Percentiles rank a stretch among this genome's conserved stretches.
phyloP scores from a whole-genome alignment of 1,140 invertebrate genomes.

The Leguminivora glycinivorella region DNA sequence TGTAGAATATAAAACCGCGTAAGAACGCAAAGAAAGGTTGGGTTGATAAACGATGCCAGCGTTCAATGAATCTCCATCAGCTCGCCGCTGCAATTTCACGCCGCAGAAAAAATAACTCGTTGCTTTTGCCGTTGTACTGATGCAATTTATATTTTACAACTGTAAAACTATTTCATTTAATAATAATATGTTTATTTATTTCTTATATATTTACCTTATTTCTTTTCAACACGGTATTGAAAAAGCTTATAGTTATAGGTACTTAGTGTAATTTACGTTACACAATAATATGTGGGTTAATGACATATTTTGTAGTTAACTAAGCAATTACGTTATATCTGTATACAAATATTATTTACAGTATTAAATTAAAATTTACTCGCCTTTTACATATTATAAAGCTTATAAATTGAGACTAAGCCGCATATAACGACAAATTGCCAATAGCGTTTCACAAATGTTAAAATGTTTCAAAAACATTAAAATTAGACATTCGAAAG shows the following conservation, averaged over 20 bases:
- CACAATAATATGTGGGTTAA: too few species aligned
- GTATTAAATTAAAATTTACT: too few species aligned
- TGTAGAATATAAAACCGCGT: constrained; percentile 59
- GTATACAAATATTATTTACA: too few species aligned
- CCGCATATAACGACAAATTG: neutral
- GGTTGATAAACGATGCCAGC: constrained; percentile 66
- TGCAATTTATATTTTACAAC: constrained; percentile 5
- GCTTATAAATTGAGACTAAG: too few species aligned
- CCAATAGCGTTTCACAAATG: neutral
- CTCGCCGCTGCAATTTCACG: constrained; percentile 51
- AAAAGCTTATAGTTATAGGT: too few species aligned
- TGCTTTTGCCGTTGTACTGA: constrained; percentile 5
- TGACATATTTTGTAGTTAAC: too few species aligned
- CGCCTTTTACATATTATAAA: too few species aligned
- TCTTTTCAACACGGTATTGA: too few species aligned
- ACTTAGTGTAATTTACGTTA: too few species aligned
- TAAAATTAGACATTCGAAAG: neutral
- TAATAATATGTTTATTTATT: neutral
- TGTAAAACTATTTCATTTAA: neutral
- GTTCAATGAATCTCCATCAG: constrained; percentile 69
- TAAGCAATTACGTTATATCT: too few species aligned
- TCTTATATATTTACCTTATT: neutral
- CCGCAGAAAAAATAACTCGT: constrained; percentile 37
- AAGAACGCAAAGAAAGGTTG: constrained; percentile 45
- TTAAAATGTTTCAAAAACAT: too few species aligned